A percentile compares a stretch with the other conserved stretches of the same genome.
Conservation (phyloP, 2,797 vertebrate species). For the Rachycentron canadum region DNA sequence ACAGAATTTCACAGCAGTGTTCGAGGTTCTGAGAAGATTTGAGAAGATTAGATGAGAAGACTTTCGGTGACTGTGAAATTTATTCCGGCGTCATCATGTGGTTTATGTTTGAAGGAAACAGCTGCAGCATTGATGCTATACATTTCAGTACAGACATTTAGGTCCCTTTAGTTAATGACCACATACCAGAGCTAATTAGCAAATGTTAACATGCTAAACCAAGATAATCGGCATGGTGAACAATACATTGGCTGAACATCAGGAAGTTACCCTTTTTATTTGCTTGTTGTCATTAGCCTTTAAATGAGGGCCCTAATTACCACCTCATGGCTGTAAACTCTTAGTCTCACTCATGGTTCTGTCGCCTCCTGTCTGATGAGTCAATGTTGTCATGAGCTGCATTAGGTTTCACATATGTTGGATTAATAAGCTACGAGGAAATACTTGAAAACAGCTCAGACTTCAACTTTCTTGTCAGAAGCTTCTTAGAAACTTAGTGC, state of each 20-base stretch:
- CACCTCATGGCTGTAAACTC: background rate
- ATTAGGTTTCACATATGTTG: conserved; percentile 28
- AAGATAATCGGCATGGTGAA: background rate
- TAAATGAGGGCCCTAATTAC: background rate
- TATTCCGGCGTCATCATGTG: background rate
- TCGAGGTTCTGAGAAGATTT: background rate
- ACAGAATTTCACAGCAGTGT: background rate
- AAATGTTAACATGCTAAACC: background rate
- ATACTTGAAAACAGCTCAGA: conserved; percentile 1
- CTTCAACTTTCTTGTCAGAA: conserved; percentile 12
- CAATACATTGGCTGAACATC: background rate
- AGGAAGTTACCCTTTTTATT: background rate
- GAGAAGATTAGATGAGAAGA: no score
- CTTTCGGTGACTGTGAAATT: background rate
- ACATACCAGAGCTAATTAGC: no score
- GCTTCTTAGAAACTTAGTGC: conserved; percentile 11
- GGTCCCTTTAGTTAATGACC: background rate
- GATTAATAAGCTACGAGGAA: conserved; percentile 19
- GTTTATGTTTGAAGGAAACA: background rate
- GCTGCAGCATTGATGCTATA: background rate
- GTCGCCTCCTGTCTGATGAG: background rate
- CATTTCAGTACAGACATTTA: no score
- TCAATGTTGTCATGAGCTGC: background rate
- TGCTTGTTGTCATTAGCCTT: background rate
- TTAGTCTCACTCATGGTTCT: background rate